Evolutionary conservation across 1,140 invertebrate species (phyloP), one percentile per base, ranked within the genome.

Genomic region (Aradophagus sp.): DNA sequence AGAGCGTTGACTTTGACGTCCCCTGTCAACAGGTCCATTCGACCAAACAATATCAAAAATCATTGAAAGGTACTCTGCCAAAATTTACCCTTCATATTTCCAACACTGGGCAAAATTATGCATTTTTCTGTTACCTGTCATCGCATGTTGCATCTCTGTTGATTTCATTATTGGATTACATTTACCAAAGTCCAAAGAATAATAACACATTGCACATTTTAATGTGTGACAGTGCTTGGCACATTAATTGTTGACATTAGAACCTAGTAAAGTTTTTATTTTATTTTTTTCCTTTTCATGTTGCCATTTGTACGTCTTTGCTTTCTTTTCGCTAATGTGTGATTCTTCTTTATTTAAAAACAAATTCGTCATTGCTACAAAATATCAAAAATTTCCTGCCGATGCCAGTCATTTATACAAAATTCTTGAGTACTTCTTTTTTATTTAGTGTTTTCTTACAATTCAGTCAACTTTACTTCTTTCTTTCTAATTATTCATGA

Each of bases 1-100:
- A 77, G 47, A 58, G 45, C 19, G 58, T 77, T 15, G 50, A 72
- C 26, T 32, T 66, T 8, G 41, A 67, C n/a, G 15, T n/a, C n/a
- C n/a, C n/a, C n/a, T n/a, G n/a, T n/a, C n/a, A n/a, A n/a, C 19
- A 12, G 16, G 1, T 27, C 44, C n/a, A 31, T 45, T 27, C 14
- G n/a, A 7, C 12, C 36, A 10, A 10, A 38, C 11, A 75, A 61
- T 19, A 66, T 14, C 35, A 7, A 15, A 38, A 74, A 14, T 47
- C 52, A 16, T 14, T 48, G 11, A 62, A 74, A 69, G 47, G 59
- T 65, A 32, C 13, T 59, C 5, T 31, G 5, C 13, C 17, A 3
- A 29, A 23, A 5, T 10, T 39, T 39, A 20, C 11, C 16, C 14
- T 36, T 23, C 19, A n/a, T 15, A 23, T 32, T 47, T 29, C 16